These are phyloP conservation scores for Pseudococcus jackbeardsleyi DNA, from an alignment of 2,888 invertebrate genomes.

Conservation along the genomic window DNA sequence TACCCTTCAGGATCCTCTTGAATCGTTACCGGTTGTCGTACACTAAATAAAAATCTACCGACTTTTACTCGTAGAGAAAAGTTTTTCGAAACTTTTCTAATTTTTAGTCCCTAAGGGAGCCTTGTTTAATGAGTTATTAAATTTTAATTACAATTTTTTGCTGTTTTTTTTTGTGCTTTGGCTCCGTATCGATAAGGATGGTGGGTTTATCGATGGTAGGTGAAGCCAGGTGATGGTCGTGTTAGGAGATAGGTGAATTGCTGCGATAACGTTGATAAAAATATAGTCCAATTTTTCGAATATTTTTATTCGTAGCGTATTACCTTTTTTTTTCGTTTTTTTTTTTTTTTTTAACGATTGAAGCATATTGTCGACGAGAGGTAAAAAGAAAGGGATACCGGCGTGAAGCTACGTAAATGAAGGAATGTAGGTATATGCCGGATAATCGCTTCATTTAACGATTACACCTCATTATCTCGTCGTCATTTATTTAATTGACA, in stretches of 20 bases:
- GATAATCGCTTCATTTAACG: slow-evolving; percentile 8
- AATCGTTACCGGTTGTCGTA: not conserved
- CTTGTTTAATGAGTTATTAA: slow-evolving; percentile 26
- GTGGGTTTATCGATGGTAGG: not conserved
- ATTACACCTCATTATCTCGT: slow-evolving; percentile 1
- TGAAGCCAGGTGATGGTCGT: not conserved
- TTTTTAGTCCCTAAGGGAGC: slow-evolving; percentile 19
- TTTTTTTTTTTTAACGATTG: not conserved
- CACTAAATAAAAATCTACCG: slow-evolving; percentile 20
- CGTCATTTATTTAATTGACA: slow-evolving; percentile 15
- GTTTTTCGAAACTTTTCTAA: not conserved
- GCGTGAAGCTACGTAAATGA: not conserved
- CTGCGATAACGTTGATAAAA: not conserved
- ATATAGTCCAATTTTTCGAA: not conserved
- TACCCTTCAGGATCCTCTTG: not conserved
- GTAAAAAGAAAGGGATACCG: not conserved
- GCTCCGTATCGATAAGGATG: not conserved
- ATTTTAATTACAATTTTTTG: slow-evolving; percentile 12
- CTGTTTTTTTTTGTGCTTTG: not conserved
- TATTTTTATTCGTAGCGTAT: not conserved
- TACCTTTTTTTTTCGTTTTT: not conserved
- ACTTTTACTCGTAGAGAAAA: not conserved
- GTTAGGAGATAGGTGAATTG: too few relatives aligned
- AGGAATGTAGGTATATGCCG: not conserved
- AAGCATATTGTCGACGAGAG: not conserved